A percentile compares a stretch with the other conserved stretches of the same genome.
These are phyloP conservation scores for Drosophila pseudoobscura DNA, from an alignment of 1,140 invertebrate species.

Conservation along the genomic window DNA sequence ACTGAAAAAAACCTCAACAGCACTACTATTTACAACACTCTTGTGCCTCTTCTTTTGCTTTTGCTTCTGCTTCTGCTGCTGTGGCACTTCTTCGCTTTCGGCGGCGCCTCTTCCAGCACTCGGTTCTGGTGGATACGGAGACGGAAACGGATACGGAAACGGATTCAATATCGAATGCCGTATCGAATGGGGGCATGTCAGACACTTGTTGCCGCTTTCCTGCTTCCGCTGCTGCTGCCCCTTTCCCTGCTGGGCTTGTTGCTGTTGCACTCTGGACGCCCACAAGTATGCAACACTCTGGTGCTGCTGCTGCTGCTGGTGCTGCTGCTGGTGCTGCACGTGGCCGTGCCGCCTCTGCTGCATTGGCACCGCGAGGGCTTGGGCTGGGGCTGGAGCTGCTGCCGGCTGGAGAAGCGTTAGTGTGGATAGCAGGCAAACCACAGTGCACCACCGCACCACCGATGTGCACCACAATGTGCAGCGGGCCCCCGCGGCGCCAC, in stretches of 20 bases:
- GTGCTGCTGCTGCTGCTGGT: neutral
- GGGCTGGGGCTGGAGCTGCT: constrained; percentile 48
- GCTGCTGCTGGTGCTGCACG: constrained; percentile 29
- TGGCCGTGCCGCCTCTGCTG: constrained; percentile 38
- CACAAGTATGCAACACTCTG: constrained; percentile 57
- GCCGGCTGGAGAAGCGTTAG: constrained; percentile 31
- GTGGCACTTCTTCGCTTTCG: constrained; percentile 33
- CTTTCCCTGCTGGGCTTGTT: neutral
- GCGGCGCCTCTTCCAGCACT: constrained; percentile 54
- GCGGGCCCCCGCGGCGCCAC: constrained; percentile 83
- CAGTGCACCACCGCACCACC: constrained; percentile 58
- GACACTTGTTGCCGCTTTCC: constrained; percentile 26
- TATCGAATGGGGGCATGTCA: constrained; percentile 52
- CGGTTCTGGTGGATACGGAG: constrained; percentile 16
- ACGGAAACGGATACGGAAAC: constrained; percentile 14
- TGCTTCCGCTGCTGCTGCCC: constrained; percentile 8
- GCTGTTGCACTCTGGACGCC: constrained; percentile 32
- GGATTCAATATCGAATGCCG: constrained; percentile 28
- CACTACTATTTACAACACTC: constrained; percentile 56
- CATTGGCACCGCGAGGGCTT: constrained; percentile 82
- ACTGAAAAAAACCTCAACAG: constrained; percentile 64
- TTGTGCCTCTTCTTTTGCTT: neutral
- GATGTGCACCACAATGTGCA: constrained; percentile 66
- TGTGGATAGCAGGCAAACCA: constrained; percentile 37
- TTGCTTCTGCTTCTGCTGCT: too few species aligned